phyloP scores from a whole-genome alignment of 2,888 invertebrate genomes.

The Drosophila antonietae region DNA sequence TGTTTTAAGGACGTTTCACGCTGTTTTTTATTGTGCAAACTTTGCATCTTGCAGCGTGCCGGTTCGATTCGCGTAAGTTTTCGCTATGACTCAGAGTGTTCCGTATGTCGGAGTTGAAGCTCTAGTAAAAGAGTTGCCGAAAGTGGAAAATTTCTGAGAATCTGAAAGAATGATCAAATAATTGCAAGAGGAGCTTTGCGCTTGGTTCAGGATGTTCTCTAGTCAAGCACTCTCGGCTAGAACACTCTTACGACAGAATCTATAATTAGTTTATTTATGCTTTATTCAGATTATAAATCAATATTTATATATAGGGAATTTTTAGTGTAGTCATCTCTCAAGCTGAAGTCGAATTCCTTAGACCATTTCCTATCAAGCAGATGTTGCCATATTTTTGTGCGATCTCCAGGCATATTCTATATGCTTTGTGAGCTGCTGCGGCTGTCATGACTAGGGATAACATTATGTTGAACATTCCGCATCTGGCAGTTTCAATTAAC shows the following conservation, averaged over 20 bases:
- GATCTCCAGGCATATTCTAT: slow-evolving; percentile 1
- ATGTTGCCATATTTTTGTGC: slow-evolving; percentile 4
- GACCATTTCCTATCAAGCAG: not conserved
- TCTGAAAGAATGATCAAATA: no score
- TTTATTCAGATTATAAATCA: slow-evolving; percentile 1
- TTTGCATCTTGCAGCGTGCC: slow-evolving; percentile 28
- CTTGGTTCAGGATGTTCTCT: not conserved
- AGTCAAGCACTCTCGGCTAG: not conserved
- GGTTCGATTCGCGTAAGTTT: slow-evolving; percentile 43
- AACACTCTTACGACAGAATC: not conserved
- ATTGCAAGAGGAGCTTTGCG: no score
- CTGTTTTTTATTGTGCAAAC: slow-evolving; percentile 32
- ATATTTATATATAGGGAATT: not conserved
- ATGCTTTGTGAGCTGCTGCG: not conserved
- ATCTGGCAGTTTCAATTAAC: slow-evolving; percentile 60
- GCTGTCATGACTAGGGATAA: slow-evolving; percentile 25
- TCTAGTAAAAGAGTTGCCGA: no score
- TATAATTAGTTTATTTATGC: not conserved
- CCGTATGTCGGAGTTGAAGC: no score
- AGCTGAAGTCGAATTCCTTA: not conserved
- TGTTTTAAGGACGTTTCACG: slow-evolving; percentile 70
- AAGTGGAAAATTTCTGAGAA: no score
- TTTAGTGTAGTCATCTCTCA: not conserved
- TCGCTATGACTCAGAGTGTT: slow-evolving; percentile 50
- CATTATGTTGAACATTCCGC: slow-evolving; percentile 36